A percentile compares a stretch with the other conserved stretches of the same genome.
Conservation (phyloP, 2,888 invertebrate genomes). For the Hirtodrosophila trivittata region DNA sequence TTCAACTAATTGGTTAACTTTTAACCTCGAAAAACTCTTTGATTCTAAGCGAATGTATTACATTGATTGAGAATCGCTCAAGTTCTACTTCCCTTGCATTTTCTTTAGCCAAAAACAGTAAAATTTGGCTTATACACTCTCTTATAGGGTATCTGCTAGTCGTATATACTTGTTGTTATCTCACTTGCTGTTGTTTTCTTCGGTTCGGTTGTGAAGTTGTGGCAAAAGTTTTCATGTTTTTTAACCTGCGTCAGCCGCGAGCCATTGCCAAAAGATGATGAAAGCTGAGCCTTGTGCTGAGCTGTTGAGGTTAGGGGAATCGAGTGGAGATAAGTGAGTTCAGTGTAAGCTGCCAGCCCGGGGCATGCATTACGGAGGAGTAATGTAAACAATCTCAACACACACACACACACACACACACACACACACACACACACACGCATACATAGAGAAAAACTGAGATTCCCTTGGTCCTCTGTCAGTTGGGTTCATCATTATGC, state of each 20-base stretch:
- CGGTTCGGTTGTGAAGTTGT: constrained; percentile 37
- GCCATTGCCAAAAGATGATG: constrained; percentile 53
- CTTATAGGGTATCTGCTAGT: constrained; percentile 5
- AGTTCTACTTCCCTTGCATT: too few relatives aligned
- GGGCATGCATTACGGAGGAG: constrained; percentile 36
- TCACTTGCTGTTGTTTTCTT: constrained; percentile 19
- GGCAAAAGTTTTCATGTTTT: constrained; percentile 49
- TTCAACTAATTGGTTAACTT: too few relatives aligned
- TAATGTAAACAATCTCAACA: constrained; percentile 38
- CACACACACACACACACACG: not conserved
- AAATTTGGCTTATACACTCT: too few relatives aligned
- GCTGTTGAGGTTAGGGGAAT: constrained; percentile 2
- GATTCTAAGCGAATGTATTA: too few relatives aligned
- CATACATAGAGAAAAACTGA: not conserved
- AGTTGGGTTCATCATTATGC: constrained; percentile 37
- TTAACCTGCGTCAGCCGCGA: constrained; percentile 39
- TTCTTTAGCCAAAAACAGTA: too few relatives aligned
- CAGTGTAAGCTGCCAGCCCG: constrained; percentile 19
- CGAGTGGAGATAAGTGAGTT: not conserved
- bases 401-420: constrained; percentile 1
- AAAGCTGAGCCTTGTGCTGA: constrained; percentile 34
- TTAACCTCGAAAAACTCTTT: too few relatives aligned
- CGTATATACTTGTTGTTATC: too few relatives aligned
- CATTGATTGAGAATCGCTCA: too few relatives aligned
- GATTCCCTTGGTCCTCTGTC: constrained; percentile 37